Evolutionary conservation across 2,797 vertebrate genomes (phyloP).

Genomic region (Oophaga sylvatica): DNA sequence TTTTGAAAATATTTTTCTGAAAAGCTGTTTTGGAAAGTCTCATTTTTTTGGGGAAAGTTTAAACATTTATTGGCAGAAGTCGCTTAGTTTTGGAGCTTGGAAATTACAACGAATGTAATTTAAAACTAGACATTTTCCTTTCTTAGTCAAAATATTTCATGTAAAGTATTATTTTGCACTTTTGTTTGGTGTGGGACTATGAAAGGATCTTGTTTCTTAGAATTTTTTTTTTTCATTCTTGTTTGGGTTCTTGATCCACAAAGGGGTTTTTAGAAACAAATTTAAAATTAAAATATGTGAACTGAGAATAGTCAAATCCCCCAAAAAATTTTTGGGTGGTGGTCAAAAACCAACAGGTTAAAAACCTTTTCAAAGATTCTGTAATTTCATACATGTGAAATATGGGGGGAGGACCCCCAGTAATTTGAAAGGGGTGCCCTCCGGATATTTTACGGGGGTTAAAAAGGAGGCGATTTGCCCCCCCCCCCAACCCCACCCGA

Average conservation of each 20-base stretch:
- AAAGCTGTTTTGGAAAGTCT: slow-evolving; percentile 37
- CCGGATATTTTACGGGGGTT: not conserved
- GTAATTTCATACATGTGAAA: not conserved
- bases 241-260: slow-evolving; percentile 14
- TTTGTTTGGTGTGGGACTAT: not conserved
- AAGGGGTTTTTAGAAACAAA: slow-evolving; percentile 22
- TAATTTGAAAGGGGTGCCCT: not conserved
- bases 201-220: not conserved
- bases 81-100: slow-evolving; percentile 27
- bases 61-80: slow-evolving; percentile 36
- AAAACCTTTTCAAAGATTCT: not conserved
- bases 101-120: slow-evolving; percentile 30
- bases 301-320: not conserved
- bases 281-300: slow-evolving; percentile 2
- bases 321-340: slow-evolving; percentile 13
- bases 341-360: not conserved
- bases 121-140: slow-evolving; percentile 26
- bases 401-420: not conserved
- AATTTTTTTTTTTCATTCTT: not conserved
- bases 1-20: slow-evolving; percentile 50
- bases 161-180: not conserved
- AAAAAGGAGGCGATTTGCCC: not conserved
- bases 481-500: not conserved
- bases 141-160: slow-evolving; percentile 26
- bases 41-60: slow-evolving; percentile 17